Base-by-base conservation (phyloP, 1,140 invertebrate species). In the Drosophila kepulauana region DNA sequence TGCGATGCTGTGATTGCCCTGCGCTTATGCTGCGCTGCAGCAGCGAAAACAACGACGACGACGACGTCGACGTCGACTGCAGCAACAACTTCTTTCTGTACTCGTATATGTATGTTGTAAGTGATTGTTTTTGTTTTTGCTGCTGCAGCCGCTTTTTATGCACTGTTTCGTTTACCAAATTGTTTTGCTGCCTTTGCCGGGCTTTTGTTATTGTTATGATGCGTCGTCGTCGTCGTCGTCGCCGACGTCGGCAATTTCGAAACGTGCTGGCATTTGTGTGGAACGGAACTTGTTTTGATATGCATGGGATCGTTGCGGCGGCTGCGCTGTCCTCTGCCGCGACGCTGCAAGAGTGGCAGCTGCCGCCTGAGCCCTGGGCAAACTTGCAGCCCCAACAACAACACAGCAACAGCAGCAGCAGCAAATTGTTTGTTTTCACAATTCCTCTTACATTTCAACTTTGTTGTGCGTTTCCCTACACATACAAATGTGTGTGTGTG, bases 201-300 rank as follows among this genome's bases (percentile, higher is more conserved):
- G 72, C 72, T 77, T 87, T 87, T 87, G 82, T 87, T 87, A 87
- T 87, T 87, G 82, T 87, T 87, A 82, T 87, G 84, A 87, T 87
- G 76, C 82, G 82, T 86, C 76, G 75, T 57, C 54, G 54, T 57
- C 80, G 66, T 71, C 69, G 68, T 58, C 35, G 35, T 25, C 20
- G 43, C 38, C 33, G 56, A 49, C 63, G 52, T 66, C 67, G 69
- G 79, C 63, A 74, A 80, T 88, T 87, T 87, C 82, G 84, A 87
- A 87, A 87, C 82, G 82, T 87, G 82, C 84, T 87, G 82, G 82
- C 82, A 87, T 88, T 88, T 87, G 82, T 82, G 82, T 87, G 82
- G 84, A 87, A 87, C 84, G 82, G 82, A 87, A 87, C 82, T 87
- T 87, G 82, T 87, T 87, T 87, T 87, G 76, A 87, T 78, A 87